Base-by-base conservation (phyloP, 2,113 vertebrate genomes). In the Pipa parva region DNA sequence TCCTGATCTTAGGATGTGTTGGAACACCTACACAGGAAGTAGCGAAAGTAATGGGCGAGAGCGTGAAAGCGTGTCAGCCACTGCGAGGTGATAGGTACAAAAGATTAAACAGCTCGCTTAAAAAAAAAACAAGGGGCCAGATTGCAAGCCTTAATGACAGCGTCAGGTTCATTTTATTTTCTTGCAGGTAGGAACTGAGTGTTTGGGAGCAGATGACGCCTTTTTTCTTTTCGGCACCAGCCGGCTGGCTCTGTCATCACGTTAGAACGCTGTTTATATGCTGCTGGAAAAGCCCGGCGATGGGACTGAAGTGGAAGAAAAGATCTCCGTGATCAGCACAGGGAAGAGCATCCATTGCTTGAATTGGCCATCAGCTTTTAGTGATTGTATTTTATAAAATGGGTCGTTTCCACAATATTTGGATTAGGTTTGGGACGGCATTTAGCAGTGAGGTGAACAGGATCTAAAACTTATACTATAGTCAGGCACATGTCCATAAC, bases 21-120 rank as follows among this genome's bases (percentile, higher is more conserved):
- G 49, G 66, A 37, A 70, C 66, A 70, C 66, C 66, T 70, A 70
- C 48, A 49, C 58, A 60, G 66, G 66, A 70, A 61, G 48, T 61
- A 60, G 56, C 65, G 60, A 49, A 48, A 59, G 56, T 48, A 33
- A 25, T 45, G 18, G 15, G 48, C 29, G 58, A 28, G 4, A 54
- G 58, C 66, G 58, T 61, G 58, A 60, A 70, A 70, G 66, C 37
- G 66, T 70, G 66, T 70, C 66, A 61, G 66, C 25, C 48, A 45
- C 66, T 26, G 12, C 12, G 58, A 60, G 58, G 66, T 61, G 66
- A 70, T 50, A 69, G 66, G 66, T 69, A 70, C 29, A 54, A 70
- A 58, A 70, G 31, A 69, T 12, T 28, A 18, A 57, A 42, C 29
- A 29, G 33, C 48, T 42, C 31, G 29, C 25, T 52, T 48, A 25